phyloP scores from a whole-genome alignment of 23 tunicate species.

The Styela plicata region DNA sequence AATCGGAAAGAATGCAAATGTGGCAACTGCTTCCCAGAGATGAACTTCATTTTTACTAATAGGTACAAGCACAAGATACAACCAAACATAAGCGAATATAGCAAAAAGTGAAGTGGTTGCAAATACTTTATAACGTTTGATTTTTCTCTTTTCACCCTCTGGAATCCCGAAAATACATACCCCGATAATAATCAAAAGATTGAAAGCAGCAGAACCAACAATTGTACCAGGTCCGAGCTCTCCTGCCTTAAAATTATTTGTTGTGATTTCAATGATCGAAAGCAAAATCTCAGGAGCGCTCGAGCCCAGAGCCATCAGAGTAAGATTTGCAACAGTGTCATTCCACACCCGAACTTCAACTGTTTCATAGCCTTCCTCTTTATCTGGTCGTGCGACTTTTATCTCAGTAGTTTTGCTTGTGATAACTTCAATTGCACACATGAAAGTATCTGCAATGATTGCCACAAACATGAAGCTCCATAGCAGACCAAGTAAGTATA shows the following conservation, averaged over 20 bases:
- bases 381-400: constrained; percentile 73
- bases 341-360: constrained; percentile 95
- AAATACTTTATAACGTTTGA: constrained; percentile 56
- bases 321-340: constrained; percentile 97
- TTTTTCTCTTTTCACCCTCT: constrained; percentile 49
- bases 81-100: constrained; percentile 91
- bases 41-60: constrained; percentile 61
- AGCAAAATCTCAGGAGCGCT: constrained; percentile 96
- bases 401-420: constrained; percentile 80
- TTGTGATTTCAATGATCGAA: constrained; percentile 81
- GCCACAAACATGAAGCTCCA: constrained; percentile 96
- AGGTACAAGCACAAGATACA: constrained; percentile 54
- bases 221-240: constrained; percentile 94
- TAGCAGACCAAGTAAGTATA: constrained; percentile 73
- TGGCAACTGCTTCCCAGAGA: constrained; percentile 91
- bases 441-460: constrained; percentile 89
- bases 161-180: constrained; percentile 91
- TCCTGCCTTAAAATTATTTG: constrained; percentile 80
- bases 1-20: constrained; percentile 83
- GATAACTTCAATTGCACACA: constrained; percentile 96
- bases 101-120: constrained; percentile 75
- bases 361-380: constrained; percentile 72
- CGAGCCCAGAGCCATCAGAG: constrained; percentile 97
- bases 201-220: constrained; percentile 99
- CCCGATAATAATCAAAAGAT: constrained; percentile 81